phyloP scores from a whole-genome alignment of 2,113 vertebrate genomes.

The Capreolus pygargus region DNA sequence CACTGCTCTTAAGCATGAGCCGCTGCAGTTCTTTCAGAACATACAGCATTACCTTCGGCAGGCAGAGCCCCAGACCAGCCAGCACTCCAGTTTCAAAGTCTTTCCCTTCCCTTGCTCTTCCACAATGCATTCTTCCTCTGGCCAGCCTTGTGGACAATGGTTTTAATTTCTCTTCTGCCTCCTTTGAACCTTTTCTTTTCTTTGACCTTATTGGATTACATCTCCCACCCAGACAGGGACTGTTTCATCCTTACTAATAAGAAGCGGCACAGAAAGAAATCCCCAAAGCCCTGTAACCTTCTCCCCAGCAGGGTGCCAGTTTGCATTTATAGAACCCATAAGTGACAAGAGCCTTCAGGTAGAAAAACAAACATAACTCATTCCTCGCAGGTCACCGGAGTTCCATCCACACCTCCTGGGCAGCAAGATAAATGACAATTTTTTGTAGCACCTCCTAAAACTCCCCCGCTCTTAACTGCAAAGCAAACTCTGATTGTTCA shows the following conservation, averaged over 20 bases:
- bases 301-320: not conserved
- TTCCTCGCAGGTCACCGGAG: not conserved
- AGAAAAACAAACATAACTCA: constrained; percentile 15
- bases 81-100: not conserved
- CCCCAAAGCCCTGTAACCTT: not conserved
- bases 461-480: not conserved
- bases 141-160: not conserved
- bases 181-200: not conserved
- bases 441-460: not conserved
- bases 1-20: not conserved
- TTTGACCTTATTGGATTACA: not conserved
- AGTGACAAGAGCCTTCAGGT: not conserved
- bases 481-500: not conserved
- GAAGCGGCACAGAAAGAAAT: not conserved
- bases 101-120: not conserved
- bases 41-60: not conserved
- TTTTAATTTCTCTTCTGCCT: not conserved
- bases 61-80: not conserved
- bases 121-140: not conserved
- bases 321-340: not conserved
- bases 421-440: not conserved
- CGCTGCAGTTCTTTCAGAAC: not conserved
- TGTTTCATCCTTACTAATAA: not conserved
- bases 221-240: not conserved
- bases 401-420: not conserved